Base-by-base conservation (phyloP, 1,140 invertebrate genomes). In the Brachystomella parvula region DNA sequence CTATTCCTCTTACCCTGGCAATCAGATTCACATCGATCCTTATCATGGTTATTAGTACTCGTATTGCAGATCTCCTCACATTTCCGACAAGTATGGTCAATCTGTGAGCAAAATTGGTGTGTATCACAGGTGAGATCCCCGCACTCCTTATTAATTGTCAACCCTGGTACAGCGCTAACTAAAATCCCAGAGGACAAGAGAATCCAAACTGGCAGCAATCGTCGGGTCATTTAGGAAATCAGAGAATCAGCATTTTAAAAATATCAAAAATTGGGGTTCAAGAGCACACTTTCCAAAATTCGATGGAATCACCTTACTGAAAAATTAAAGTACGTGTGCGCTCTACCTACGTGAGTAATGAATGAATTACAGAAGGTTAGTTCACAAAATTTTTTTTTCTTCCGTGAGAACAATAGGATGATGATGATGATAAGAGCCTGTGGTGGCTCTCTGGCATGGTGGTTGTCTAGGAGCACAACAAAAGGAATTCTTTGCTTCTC, bases 1-100 rank as follows among this genome's bases (percentile, higher is more conserved):
- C n/a, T 44, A 9, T 15, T 9, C n/a, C 53, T 24, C 21, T 30
- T 60, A 60, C 58, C 58, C 24, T 60, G 58, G 30, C 58, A 60
- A 29, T 60, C 58, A 12, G 24, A 6, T 30, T 60, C 32, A 32
- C 58, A 60, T 19, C 58, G 9, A 12, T 31, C 32, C 17, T 60
- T 9, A 60, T 60, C 58, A 24, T 60, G 33, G 24, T 60, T 60
- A 26, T 60, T 60, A 19, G 9, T 9, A 9, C 24, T 35, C 29
- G 29, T 6, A 26, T 35, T 26, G 26, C 58, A 60, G 33, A 60
- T 26, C 3, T 30, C 29, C 24, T 60, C 12, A 24, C 58, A 60
- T 30, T 15, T 15, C 29, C 32, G 9, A 24, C 58, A 60, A 26
- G 30, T 26, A 24, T 60, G 58, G 24, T 60, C 58, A 3, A 29